Percentiles rank a stretch among this genome's conserved stretches.
These are phyloP conservation scores for Lates japonicus DNA, from an alignment of 2,797 vertebrate species.

Conservation along the genomic window DNA sequence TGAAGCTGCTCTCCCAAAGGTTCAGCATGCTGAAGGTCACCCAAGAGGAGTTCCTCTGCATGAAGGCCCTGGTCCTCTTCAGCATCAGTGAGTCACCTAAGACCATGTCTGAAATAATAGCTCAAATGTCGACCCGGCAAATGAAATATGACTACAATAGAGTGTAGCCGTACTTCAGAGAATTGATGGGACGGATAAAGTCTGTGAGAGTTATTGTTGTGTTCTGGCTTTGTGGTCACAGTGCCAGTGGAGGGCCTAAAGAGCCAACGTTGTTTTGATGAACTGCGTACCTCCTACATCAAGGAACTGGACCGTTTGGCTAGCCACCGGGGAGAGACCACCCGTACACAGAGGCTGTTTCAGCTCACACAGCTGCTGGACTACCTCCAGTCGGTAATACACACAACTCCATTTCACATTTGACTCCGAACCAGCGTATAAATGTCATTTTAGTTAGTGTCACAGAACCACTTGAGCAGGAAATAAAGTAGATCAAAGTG, in stretches of 20 bases:
- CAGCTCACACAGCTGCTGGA: constrained; percentile 97
- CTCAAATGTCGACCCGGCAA: constrained; percentile 33
- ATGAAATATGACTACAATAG: constrained; percentile 56
- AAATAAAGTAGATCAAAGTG: constrained; percentile 7
- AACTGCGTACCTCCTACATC: constrained; percentile 97
- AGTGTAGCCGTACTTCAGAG: constrained; percentile 42
- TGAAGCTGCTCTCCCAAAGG: constrained; percentile 93
- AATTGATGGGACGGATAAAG: constrained; percentile 66
- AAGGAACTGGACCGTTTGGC: constrained; percentile 96
- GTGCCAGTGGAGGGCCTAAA: constrained; percentile 95
- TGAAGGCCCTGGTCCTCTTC: constrained; percentile 97
- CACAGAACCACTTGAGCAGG: neutral
- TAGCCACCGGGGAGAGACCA: constrained; percentile 91
- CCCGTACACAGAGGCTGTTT: constrained; percentile 91
- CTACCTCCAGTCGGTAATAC: constrained; percentile 93
- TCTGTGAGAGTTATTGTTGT: constrained; percentile 69
- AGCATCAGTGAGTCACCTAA: constrained; percentile 92
- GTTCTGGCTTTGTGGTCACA: constrained; percentile 80
- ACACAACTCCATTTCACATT: constrained; percentile 26
- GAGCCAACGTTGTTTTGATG: constrained; percentile 94
- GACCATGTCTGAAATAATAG: constrained; percentile 29
- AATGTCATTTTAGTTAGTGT: constrained; percentile 20
- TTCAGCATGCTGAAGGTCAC: constrained; percentile 94
- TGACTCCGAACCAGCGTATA: constrained; percentile 13
- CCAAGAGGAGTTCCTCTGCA: constrained; percentile 95